Conservation (phyloP, 2,797 vertebrate species). For the Anguilla obscura region DNA sequence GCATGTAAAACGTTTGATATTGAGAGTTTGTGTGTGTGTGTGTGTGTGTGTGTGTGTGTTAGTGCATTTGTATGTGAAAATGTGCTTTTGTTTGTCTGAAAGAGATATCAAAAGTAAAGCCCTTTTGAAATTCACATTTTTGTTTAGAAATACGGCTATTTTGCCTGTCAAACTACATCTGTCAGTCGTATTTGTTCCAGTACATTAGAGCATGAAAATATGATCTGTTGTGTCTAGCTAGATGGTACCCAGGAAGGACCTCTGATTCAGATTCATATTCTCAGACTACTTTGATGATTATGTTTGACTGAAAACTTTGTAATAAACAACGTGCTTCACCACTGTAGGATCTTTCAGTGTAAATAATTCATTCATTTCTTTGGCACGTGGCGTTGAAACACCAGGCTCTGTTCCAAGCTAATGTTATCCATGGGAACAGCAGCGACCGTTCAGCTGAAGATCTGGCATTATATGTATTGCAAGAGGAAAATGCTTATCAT, state of each 20-base stretch:
- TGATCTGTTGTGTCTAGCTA: neutral
- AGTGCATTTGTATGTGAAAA: neutral
- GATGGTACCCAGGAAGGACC: neutral
- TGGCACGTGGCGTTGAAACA: neutral
- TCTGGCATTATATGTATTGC: neutral
- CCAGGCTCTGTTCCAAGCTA: neutral
- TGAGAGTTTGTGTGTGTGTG: neutral
- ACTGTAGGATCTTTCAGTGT: neutral
- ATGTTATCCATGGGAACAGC: neutral
- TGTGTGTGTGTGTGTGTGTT: neutral
- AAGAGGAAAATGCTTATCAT: neutral
- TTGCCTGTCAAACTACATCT: constrained; percentile 12
- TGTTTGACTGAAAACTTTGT: constrained; percentile 4
- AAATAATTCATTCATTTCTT: constrained; percentile 11
- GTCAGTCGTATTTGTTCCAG: neutral
- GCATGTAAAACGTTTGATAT: neutral
- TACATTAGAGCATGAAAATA: constrained; percentile 3
- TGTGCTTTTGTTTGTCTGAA: neutral
- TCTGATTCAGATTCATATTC: neutral
- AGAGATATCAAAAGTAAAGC: neutral
- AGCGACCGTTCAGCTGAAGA: neutral
- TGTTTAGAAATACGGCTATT: neutral
- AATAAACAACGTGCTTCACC: neutral
- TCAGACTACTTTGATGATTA: neutral
- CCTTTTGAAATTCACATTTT: neutral